A percentile compares a stretch with the other conserved stretches of the same genome.
Conservation (phyloP, 1,140 invertebrate species). For the Planococcus citri region DNA sequence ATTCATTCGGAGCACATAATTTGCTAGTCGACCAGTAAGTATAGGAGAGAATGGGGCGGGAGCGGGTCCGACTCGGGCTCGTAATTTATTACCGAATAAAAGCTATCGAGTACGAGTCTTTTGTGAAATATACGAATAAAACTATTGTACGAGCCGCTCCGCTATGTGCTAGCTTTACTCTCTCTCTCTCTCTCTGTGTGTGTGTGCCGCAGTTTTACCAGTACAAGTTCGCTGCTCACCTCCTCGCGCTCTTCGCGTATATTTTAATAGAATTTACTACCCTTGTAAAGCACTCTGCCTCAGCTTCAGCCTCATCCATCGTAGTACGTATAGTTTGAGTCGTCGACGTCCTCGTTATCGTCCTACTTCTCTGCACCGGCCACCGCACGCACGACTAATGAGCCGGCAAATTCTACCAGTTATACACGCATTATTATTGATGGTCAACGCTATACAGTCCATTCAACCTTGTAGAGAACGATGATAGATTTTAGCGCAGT, state of each 20-base stretch:
- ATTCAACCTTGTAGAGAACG: slow-evolving; percentile 6
- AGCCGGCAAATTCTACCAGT: neutral
- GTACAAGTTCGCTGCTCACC: neutral
- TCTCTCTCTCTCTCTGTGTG: no score
- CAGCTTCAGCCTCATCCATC: no score
- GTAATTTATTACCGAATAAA: slow-evolving; percentile 8
- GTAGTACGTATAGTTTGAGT: no score
- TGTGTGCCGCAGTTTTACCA: no score
- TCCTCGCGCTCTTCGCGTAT: no score
- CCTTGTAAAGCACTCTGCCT: neutral
- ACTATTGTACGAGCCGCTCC: neutral
- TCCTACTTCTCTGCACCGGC: no score
- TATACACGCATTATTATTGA: neutral
- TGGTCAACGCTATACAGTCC: neutral
- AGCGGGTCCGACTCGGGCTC: neutral
- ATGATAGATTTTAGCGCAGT: neutral
- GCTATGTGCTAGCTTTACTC: no score
- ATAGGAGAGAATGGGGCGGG: neutral
- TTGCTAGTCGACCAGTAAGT: neutral
- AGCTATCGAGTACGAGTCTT: slow-evolving; percentile 1
- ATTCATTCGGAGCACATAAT: slow-evolving; percentile 3
- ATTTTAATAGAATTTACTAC: slow-evolving; percentile 3
- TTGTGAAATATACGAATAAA: slow-evolving; percentile 8
- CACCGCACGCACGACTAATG: neutral
- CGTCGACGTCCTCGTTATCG: no score